Base-by-base conservation (phyloP, 1,140 invertebrate genomes). In the Phocides pigmalion region DNA sequence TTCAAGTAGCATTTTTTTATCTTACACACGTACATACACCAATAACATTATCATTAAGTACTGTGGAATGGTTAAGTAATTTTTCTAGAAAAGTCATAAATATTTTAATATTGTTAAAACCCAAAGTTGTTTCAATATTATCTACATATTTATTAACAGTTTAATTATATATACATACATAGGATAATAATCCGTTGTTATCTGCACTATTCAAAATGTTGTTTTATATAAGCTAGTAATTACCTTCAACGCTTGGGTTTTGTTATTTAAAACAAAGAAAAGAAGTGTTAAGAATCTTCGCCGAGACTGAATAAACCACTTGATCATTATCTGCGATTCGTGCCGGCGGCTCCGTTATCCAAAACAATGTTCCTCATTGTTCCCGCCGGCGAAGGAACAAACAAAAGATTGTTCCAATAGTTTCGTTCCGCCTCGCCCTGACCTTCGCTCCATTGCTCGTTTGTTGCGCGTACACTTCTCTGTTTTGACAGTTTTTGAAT, bases 331-430 rank as follows among this genome's bases (percentile, higher is more conserved):
- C 42, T 61, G 56, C 25, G 22, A 61, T 61, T 25, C 44, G 44
- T 39, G 35, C 56, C 17, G 44, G 50, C 32, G 50, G 50, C 28
- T 53, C 44, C 32, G 56, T 61, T 61, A 61, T 61, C 56, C 56
- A 61, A 49, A 61, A 61, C 56, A 61, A 49, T 61, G 56, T 61
- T 61, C 17, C 28, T 49, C 44, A 61, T 61, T 61, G 44, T 61
- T 49, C 56, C 16, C 20, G 35, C 22, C 25, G 12, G 28, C 44
- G 28, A n/a, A 17, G 44, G 28, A 61, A 61, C 56, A 61, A 61
- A 61, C 28, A 61, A 61, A 61, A 61, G 56, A 47, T 61, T 39
- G 28, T 61, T 61, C 44, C 44, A 49, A 49, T 49, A 32, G 44
- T 54, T 39, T 39, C 49, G 56, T 49, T 61, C 56, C 44, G 42